Evolutionary conservation across 2,797 vertebrate genomes (phyloP).

Genomic region (Platalea minor): DNA sequence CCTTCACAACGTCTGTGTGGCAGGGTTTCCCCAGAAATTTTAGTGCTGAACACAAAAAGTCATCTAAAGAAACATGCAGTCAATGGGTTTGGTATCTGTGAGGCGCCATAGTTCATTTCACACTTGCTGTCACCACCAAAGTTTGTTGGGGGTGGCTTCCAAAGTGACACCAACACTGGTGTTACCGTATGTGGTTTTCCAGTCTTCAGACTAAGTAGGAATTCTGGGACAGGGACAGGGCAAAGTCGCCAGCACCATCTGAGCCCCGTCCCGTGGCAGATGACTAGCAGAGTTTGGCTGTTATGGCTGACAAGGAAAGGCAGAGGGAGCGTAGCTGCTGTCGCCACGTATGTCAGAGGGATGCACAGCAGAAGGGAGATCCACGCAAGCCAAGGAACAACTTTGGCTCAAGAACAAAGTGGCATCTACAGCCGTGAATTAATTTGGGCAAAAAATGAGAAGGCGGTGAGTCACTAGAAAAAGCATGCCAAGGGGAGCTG

Average conservation of each 20-base stretch:
- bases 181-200: neutral
- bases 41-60: neutral
- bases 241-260: neutral
- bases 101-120: neutral
- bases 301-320: neutral
- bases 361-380: neutral
- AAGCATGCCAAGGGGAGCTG: neutral
- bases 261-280: neutral
- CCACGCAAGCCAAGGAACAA: neutral
- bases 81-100: neutral
- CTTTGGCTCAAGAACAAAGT: neutral
- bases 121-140: neutral
- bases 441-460: neutral
- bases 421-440: neutral
- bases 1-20: neutral
- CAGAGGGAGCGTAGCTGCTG: neutral
- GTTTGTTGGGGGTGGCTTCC: neutral
- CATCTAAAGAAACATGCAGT: neutral
- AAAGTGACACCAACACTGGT: neutral
- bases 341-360: neutral
- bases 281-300: neutral
- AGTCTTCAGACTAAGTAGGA: neutral
- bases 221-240: neutral
- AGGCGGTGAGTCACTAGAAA: neutral
- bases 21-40: neutral